Percentiles rank a stretch among this genome's conserved stretches.
Evolutionary conservation across 2,797 vertebrate genomes (phyloP).

Genomic region (Oophaga sylvatica): DNA sequence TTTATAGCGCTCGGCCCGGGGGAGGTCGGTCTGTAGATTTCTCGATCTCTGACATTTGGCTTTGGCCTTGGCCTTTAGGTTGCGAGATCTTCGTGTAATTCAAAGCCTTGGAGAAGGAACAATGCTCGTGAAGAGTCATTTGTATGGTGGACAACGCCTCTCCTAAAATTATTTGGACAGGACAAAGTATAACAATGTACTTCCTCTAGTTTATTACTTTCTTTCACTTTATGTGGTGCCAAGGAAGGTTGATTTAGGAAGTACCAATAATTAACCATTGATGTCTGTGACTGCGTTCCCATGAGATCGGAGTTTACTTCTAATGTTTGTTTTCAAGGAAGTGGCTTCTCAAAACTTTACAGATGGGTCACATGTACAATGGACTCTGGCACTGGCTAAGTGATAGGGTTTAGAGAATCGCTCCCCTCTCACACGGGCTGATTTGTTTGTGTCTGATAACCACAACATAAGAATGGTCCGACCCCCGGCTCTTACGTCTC

Average conservation of each 20-base stretch:
- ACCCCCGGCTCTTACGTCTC: neutral
- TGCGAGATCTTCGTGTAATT: neutral
- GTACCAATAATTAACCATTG: conserved; percentile 69
- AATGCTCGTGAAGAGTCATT: conserved; percentile 68
- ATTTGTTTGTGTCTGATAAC: conserved; percentile 22
- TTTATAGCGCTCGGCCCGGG: too few relatives aligned
- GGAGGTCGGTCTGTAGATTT: neutral
- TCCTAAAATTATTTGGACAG: conserved; percentile 67
- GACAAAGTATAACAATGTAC: conserved; percentile 75
- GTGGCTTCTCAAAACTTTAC: conserved; percentile 61
- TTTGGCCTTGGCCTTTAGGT: conserved; percentile 50
- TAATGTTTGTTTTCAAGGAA: conserved; percentile 70
- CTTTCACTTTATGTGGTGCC: conserved; percentile 75
- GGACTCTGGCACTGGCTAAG: conserved; percentile 1
- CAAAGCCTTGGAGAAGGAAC: conserved; percentile 41
- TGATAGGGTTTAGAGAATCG: neutral
- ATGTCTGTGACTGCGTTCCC: conserved; percentile 71
- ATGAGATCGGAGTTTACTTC: conserved; percentile 66
- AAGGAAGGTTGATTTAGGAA: conserved; percentile 73
- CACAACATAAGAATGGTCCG: conserved; percentile 6
- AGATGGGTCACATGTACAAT: conserved; percentile 61
- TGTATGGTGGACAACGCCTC: conserved; percentile 68
- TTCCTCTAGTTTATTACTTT: conserved; percentile 74
- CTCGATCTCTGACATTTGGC: neutral
- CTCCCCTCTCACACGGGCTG: conserved; percentile 6